Evolutionary conservation across 1,140 invertebrate species (phyloP).

Genomic region (Marisa cornuarietis): DNA sequence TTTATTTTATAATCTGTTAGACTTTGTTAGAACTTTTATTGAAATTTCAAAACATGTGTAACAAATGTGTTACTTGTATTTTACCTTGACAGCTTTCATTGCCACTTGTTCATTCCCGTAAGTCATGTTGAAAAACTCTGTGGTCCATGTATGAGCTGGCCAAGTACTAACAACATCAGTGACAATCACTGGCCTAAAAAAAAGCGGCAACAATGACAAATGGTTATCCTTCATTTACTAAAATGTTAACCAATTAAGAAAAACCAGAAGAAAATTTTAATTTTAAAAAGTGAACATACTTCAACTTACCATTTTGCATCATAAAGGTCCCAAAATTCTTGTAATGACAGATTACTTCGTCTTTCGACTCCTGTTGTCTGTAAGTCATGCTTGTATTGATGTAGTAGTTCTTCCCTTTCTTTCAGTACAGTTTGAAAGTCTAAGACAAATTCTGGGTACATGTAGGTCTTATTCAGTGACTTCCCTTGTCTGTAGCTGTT

Average conservation of each 20-base stretch:
- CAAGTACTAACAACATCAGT: conserved; percentile 54
- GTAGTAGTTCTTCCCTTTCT: not conserved
- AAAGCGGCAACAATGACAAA: conserved; percentile 1
- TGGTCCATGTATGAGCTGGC: conserved; percentile 54
- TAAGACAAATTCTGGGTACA: not conserved
- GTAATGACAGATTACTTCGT: conserved; percentile 3
- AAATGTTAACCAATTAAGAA: no score
- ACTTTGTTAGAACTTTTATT: no score
- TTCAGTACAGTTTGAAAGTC: not conserved
- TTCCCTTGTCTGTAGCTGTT: no score
- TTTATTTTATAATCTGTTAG: no score
- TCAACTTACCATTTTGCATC: conserved; percentile 17
- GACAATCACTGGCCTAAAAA: conserved; percentile 57
- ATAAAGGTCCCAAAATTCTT: conserved; percentile 22
- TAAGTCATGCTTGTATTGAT: not conserved
- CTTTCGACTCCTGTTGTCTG: not conserved
- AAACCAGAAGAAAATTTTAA: no score
- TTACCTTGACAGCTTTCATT: conserved; percentile 51
- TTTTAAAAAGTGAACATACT: no score
- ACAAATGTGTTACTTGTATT: not conserved
- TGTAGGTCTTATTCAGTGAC: not conserved
- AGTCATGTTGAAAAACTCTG: conserved; percentile 44
- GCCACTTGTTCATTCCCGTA: conserved; percentile 51
- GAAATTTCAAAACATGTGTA: no score
- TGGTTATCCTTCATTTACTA: no score